Conservation (phyloP, 2,797 vertebrate genomes). For the Crenuchus spilurus region DNA sequence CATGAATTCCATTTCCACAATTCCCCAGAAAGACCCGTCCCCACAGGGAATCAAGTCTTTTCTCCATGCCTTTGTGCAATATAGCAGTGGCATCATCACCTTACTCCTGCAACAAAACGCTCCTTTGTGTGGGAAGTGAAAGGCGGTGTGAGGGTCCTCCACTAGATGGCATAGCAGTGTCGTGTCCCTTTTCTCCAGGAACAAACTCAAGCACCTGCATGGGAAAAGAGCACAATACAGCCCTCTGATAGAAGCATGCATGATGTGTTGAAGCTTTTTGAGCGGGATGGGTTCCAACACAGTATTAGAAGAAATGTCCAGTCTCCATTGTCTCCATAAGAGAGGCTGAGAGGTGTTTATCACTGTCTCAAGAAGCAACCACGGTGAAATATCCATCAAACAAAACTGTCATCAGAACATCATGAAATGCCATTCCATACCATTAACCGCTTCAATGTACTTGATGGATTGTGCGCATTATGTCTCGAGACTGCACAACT, state of each 20-base stretch:
- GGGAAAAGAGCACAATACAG: conserved; percentile 33
- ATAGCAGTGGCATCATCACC: conserved; percentile 29
- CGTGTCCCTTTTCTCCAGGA: conserved; percentile 26
- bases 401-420: conserved; percentile 18
- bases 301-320: not conserved
- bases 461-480: conserved; percentile 11
- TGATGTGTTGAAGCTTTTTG: no score
- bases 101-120: conserved; percentile 36
- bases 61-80: not conserved
- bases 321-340: not conserved
- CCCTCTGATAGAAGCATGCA: no score
- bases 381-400: conserved; percentile 12
- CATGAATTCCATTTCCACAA: conserved; percentile 43
- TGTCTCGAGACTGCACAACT: conserved; percentile 16
- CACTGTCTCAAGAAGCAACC: not conserved
- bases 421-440: not conserved
- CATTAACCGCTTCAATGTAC: not conserved
- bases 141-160: conserved; percentile 37
- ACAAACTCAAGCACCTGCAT: conserved; percentile 34
- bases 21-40: conserved; percentile 22
- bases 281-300: not conserved
- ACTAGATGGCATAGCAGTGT: conserved; percentile 60
- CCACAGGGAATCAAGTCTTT: conserved; percentile 32
- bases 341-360: not conserved
- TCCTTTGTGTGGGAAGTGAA: conserved; percentile 17